Evolutionary conservation across 2,888 invertebrate species (phyloP), one percentile per base, ranked within the genome.

Genomic region (Eilema sororculum): DNA sequence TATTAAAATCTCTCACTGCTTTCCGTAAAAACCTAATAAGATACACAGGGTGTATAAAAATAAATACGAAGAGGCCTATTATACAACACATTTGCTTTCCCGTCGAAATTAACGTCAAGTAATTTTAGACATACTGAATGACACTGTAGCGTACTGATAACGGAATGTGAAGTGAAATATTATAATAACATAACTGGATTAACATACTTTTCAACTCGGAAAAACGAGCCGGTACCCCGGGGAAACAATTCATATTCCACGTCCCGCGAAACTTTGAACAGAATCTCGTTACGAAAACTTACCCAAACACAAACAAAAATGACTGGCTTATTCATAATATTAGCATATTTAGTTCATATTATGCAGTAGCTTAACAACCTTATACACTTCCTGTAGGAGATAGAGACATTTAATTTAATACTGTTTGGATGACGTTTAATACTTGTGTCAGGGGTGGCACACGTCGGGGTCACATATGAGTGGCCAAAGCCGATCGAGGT

Each of bases 341-440:
- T 64, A 64, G n/a, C 58, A 64, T 59, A 52, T 68, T 68, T 30
- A 56, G 41, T 22, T 63, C 41, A 28, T 68, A 30, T 46, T 28
- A 68, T 59, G 30, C 63, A 60, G n/a, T 24, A n/a, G 28, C 41
- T 58, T 37, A 68, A 59, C 63, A 20, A 52, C 52, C 52, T 52
- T 52, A 52, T 52, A 52, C n/a, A 58, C 30, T 59, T 68, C 46
- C 58, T 24, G 10, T 9, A 46, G 64, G 24, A 64, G 64, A 68
- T 68, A 59, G 24, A 64, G 16, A 16, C 33, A 68, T 59, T 59
- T 41, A 46, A 6, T 58, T 64, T 30, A 58, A 58, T 58, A 24
- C 24, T 52, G 58, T 58, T 58, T 58, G 25, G 25, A 58, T 28
- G 25, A 16, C 16, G 8, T 37, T 24, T 62, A 24, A 24, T 3